A percentile compares a stretch with the other conserved stretches of the same genome.
Conservation (phyloP, 2,113 vertebrate species). For the Gasterosteus aculeatus region DNA sequence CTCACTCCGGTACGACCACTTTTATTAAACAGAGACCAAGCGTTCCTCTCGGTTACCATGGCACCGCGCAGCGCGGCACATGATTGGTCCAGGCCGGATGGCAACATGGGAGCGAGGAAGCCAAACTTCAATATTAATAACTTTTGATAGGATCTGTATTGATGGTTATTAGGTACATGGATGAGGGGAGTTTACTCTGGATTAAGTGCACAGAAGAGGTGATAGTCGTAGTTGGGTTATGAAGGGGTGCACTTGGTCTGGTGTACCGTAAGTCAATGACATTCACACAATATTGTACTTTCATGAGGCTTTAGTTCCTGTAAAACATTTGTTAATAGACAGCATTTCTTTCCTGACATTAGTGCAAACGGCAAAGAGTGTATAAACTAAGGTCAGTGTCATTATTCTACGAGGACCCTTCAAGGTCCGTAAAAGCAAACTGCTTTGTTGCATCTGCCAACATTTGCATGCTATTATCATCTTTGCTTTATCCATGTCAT, state of each 20-base stretch:
- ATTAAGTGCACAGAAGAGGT: slow-evolving; percentile 31
- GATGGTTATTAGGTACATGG: slow-evolving; percentile 46
- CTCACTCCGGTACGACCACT: slow-evolving; percentile 68
- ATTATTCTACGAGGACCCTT: slow-evolving; percentile 70
- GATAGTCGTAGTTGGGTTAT: slow-evolving; percentile 12
- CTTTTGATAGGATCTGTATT: slow-evolving; percentile 58
- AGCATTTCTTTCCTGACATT: neutral
- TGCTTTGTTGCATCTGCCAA: slow-evolving; percentile 68
- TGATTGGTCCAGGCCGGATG: slow-evolving; percentile 53
- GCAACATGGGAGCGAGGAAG: slow-evolving; percentile 67
- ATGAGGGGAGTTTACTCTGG: slow-evolving; percentile 44
- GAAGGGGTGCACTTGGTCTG: neutral
- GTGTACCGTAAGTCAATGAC: neutral
- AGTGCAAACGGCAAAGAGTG: neutral
- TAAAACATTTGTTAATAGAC: slow-evolving; percentile 1
- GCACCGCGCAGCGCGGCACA: slow-evolving; percentile 33
- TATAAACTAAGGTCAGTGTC: slow-evolving; percentile 42
- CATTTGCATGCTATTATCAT: slow-evolving; percentile 81
- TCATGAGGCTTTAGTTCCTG: neutral
- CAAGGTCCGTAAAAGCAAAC: slow-evolving; percentile 75
- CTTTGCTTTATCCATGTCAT: slow-evolving; percentile 79
- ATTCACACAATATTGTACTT: slow-evolving; percentile 1
- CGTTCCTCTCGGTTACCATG: slow-evolving; percentile 77
- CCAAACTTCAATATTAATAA: slow-evolving; percentile 71
- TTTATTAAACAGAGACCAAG: slow-evolving; percentile 87